Evolutionary conservation across 2,888 invertebrate genomes (phyloP).

Genomic region (Cordilura impudica): DNA sequence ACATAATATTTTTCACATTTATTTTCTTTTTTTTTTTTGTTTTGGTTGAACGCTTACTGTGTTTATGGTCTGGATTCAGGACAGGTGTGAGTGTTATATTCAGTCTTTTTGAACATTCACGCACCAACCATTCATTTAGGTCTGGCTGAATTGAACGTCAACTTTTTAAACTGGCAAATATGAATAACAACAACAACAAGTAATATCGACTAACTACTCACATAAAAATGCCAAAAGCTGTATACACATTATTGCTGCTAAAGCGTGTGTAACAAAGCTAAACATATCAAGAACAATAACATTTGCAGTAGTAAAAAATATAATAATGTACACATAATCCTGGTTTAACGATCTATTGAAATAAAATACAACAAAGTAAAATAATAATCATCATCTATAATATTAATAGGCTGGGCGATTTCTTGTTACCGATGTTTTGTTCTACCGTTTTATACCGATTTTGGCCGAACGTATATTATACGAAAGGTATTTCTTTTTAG

Average conservation of each 20-base stretch:
- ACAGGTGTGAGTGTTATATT: slow-evolving; percentile 20
- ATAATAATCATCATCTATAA: no score
- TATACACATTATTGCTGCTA: slow-evolving; percentile 49
- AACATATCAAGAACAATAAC: slow-evolving; percentile 4
- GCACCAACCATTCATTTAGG: slow-evolving; percentile 7
- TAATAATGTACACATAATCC: neutral
- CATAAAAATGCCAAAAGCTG: slow-evolving; percentile 34
- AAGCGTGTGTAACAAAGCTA: slow-evolving; percentile 51
- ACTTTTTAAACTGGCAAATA: slow-evolving; percentile 31
- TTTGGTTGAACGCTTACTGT: slow-evolving; percentile 56
- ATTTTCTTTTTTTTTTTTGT: neutral
- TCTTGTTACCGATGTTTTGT: no score
- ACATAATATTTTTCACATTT: no score
- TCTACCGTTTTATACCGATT: no score
- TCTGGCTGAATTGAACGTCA: slow-evolving; percentile 18
- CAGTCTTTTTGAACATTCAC: no score
- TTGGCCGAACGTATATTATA: no score
- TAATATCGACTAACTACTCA: slow-evolving; percentile 11
- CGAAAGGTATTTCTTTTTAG: no score
- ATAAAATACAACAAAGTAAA: no score
- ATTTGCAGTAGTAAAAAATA: neutral
- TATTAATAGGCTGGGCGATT: no score
- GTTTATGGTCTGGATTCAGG: neutral
- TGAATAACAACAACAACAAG: slow-evolving; percentile 25
- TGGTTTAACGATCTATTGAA: neutral